These are phyloP conservation scores for Virgularia gustaviana DNA, from an alignment of 92 coral and sea anemone genomes.

Conservation along the genomic window DNA sequence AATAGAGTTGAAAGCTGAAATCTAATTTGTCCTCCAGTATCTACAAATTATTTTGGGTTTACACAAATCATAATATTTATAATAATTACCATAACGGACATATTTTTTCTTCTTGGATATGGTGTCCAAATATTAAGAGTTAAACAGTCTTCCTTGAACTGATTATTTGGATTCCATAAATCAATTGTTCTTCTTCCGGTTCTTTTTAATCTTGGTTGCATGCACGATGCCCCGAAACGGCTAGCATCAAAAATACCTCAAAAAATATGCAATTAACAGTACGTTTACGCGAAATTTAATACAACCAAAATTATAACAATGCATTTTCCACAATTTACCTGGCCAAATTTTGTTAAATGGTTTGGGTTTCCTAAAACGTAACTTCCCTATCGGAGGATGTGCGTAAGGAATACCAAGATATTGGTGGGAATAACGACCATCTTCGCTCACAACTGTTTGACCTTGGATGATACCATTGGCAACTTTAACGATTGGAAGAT, in stretches of 20 bases:
- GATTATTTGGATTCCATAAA: slow-evolving; percentile 31
- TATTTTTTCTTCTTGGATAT: slow-evolving; percentile 27
- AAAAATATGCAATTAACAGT: too few species aligned
- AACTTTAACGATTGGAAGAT: slow-evolving; percentile 51
- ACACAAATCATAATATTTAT: too few species aligned
- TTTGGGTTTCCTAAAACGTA: slow-evolving; percentile 67
- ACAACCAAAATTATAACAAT: too few species aligned
- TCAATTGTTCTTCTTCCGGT: slow-evolving; percentile 32
- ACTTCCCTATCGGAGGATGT: slow-evolving; percentile 61
- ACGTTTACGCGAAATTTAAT: too few species aligned
- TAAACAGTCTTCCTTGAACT: slow-evolving; percentile 59
- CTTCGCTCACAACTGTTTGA: slow-evolving; percentile 34
- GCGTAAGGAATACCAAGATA: slow-evolving; percentile 81
- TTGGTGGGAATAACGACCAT: slow-evolving; percentile 45
- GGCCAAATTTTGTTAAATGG: slow-evolving; percentile 32
- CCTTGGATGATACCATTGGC: slow-evolving; percentile 60
- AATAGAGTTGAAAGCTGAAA: background rate
- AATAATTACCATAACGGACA: slow-evolving; percentile 38
- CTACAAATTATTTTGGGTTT: too few species aligned
- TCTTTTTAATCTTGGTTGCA: slow-evolving; percentile 41
- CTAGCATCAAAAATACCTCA: slow-evolving; percentile 53
- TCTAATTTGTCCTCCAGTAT: too few species aligned
- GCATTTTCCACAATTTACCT: slow-evolving; percentile 1
- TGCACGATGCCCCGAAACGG: slow-evolving; percentile 47
- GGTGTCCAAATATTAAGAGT: slow-evolving; percentile 63